phyloP scores from a whole-genome alignment of 2,113 vertebrate genomes.

The Camelus dromedarius region DNA sequence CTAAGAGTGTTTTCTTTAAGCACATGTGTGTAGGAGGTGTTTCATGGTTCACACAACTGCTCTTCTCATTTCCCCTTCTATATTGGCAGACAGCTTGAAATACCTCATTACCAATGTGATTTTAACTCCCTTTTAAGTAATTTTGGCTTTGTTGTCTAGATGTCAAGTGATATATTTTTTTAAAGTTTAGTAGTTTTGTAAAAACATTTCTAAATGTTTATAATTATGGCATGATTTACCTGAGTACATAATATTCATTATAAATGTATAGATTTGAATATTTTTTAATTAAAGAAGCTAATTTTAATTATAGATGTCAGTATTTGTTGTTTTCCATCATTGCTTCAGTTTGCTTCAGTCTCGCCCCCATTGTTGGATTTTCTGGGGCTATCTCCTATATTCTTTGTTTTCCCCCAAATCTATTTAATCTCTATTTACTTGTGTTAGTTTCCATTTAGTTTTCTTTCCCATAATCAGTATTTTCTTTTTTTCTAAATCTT shows the following conservation, averaged over 20 bases:
- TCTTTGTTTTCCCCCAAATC: background rate
- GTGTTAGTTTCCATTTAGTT: background rate
- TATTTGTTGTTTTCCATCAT: background rate
- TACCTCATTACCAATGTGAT: background rate
- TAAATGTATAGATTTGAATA: background rate
- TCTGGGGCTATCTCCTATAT: background rate
- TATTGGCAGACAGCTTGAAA: background rate
- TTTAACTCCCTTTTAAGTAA: background rate
- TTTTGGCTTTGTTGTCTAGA: background rate
- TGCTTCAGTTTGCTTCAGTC: background rate
- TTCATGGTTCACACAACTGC: background rate
- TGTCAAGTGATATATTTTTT: background rate
- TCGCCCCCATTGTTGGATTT: background rate
- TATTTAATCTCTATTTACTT: background rate
- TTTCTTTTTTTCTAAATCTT: background rate
- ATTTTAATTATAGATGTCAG: background rate
- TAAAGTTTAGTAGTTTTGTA: background rate
- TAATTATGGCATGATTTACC: background rate
- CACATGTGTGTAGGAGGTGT: background rate
- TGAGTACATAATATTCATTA: background rate
- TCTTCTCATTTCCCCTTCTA: background rate
- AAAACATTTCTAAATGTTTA: background rate
- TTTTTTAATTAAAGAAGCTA: background rate
- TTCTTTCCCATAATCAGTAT: background rate
- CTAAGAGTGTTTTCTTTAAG: background rate